Conservation (phyloP, 2,113 vertebrate genomes). For the Sander vitreus region DNA sequence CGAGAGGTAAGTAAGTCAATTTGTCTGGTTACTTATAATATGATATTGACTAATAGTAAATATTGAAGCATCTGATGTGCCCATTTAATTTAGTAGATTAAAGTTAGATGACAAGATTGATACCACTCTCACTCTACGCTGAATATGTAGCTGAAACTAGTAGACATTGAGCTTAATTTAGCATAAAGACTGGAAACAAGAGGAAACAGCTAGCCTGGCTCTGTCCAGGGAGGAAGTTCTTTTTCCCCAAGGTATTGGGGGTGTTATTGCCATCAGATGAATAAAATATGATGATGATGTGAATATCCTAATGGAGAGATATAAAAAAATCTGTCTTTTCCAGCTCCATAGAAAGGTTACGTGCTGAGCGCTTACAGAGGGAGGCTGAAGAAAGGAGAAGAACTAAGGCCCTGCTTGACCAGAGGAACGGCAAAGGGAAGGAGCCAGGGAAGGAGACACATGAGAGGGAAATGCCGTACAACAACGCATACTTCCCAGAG, state of each 20-base stretch:
- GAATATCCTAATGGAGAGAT: neutral
- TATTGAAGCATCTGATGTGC: neutral
- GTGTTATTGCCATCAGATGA: neutral
- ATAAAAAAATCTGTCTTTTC: neutral
- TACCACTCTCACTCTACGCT: neutral
- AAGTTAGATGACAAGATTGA: neutral
- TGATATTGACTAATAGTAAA: neutral
- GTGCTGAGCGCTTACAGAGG: constrained; percentile 87
- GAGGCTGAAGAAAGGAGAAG: constrained; percentile 85
- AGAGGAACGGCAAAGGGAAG: constrained; percentile 64
- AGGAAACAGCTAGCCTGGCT: neutral
- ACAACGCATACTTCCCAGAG: constrained; percentile 90
- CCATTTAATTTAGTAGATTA: neutral
- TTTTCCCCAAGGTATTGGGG: neutral
- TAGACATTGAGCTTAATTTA: neutral
- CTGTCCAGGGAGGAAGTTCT: neutral
- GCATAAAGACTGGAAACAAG: neutral
- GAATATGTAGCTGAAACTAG: neutral
- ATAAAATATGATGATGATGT: neutral
- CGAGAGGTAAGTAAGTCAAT: constrained; percentile 68
- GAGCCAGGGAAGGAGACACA: constrained; percentile 61
- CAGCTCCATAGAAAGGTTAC: constrained; percentile 84
- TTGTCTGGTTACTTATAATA: neutral
- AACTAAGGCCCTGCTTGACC: constrained; percentile 84
- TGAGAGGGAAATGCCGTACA: constrained; percentile 87